These are phyloP conservation scores for Tangara arthus DNA, from an alignment of 2,797 vertebrate genomes.

Conservation along the genomic window DNA sequence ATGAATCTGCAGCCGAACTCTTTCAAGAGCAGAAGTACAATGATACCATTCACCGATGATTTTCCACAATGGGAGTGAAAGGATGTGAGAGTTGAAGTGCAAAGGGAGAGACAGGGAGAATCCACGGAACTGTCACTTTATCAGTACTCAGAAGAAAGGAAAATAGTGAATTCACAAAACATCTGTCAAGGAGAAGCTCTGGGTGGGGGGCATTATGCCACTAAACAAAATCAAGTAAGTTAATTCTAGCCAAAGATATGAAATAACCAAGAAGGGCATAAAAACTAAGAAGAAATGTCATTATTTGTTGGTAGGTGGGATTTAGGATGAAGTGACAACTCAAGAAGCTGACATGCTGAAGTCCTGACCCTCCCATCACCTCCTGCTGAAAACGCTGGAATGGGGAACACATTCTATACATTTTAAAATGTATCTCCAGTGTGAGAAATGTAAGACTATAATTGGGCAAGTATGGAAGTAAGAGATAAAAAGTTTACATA, in stretches of 20 bases:
- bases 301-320: not conserved
- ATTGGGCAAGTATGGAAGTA: not conserved
- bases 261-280: not conserved
- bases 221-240: not conserved
- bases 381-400: not conserved
- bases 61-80: slow-evolving; percentile 4
- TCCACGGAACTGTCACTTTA: not conserved
- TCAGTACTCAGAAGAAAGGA: not conserved
- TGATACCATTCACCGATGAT: not conserved
- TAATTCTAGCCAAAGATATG: not conserved
- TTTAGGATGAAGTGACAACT: not conserved
- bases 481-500: not conserved
- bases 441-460: not conserved
- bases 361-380: not conserved
- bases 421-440: not conserved
- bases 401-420: not conserved
- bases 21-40: not conserved
- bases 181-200: not conserved
- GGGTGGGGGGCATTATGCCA: not conserved
- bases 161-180: not conserved
- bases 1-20: not conserved
- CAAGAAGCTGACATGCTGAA: not conserved
- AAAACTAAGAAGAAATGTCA: not conserved
- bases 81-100: not conserved
- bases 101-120: not conserved